Base-by-base conservation (phyloP, 2,113 vertebrate genomes). In the Corynorhinus townsendii region DNA sequence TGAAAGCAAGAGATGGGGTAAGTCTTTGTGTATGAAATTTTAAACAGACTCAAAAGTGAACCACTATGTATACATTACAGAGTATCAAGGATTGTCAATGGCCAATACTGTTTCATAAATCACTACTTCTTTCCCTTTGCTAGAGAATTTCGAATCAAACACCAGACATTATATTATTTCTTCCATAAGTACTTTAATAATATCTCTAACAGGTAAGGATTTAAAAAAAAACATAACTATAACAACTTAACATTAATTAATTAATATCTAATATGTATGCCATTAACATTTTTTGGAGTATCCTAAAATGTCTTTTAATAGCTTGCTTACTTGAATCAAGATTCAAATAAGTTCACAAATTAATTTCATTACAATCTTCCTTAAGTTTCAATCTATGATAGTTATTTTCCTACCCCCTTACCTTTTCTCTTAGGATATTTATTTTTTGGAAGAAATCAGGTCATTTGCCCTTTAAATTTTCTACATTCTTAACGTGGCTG, bases 1-100 rank as follows among this genome's bases (percentile, higher is more conserved):
- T 99, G 97, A 99, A 98, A 98, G 99, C 99, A 90, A 98, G 97
- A 68, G 99, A 99, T 97, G 99, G 98, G 96, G 99, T 99, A 98
- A 98, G 99, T 96, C 92, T 91, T 95, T 15, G 7, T 15, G 2
- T 5, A 35, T 45, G 28, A 90, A 52, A 68, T 86, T 59, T 80
- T 30, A 72, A 30, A 66, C 35, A 35, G 24, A 15, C 26, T 88
- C 17, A 52, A 7, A 71, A 87, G 54, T 49, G n/a, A 86, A 40
- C 76, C 52, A 30, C 17, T 54, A 3, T 59, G 62, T 7, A 7
- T 14, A 62, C 17, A 24, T 6, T 11, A 14, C 30, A 69, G 26
- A 71, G 30, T 77, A 82, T 14, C 33, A 33, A 1, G 20, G 35
- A 2, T 64, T 54, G 47, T 35, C 19, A 49, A 3, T 81, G 30